Percentiles rank a stretch among this genome's conserved stretches.
These are phyloP conservation scores for Zaprionus kolodkinae DNA, from an alignment of 1,140 invertebrate genomes.

Conservation along the genomic window DNA sequence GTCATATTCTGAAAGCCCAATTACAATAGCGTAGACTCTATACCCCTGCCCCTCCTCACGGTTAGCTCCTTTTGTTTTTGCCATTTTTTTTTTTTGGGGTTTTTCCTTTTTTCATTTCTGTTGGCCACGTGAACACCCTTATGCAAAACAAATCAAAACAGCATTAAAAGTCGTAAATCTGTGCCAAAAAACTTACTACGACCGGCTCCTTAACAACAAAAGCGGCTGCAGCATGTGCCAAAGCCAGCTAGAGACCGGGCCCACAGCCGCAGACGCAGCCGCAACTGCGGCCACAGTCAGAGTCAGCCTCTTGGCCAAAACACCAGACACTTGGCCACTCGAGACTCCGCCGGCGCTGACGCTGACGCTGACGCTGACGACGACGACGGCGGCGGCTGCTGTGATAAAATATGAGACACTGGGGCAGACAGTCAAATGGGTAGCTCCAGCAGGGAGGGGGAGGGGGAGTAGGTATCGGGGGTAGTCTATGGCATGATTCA, in stretches of 20 bases:
- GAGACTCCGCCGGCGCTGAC: conserved; percentile 55
- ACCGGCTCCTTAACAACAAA: conserved; percentile 53
- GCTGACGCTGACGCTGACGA: conserved; percentile 2
- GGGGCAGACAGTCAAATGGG: conserved; percentile 76
- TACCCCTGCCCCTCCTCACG: not conserved
- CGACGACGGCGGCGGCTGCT: conserved; percentile 49
- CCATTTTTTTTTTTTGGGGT: conserved; percentile 23
- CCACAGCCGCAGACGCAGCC: conserved; percentile 39
- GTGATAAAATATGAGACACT: conserved; percentile 82
- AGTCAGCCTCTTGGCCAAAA: conserved; percentile 50
- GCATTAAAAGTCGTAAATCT: conserved; percentile 80
- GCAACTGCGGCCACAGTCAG: not conserved
- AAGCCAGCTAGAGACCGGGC: conserved; percentile 42
- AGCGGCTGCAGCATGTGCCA: conserved; percentile 73
- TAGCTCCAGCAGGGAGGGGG: conserved; percentile 24
- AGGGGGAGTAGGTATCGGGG: not conserved
- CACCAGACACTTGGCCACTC: conserved; percentile 75
- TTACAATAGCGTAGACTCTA: conserved; percentile 53
- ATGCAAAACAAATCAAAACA: conserved; percentile 83
- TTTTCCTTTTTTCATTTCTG: too few relatives aligned
- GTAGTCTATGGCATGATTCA: conserved; percentile 61
- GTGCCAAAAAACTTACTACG: conserved; percentile 61
- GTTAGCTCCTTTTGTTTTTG: conserved; percentile 17
- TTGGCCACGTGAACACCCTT: conserved; percentile 81
- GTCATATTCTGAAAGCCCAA: conserved; percentile 81